phyloP scores from a whole-genome alignment of 2,888 invertebrate genomes.

The Schrankia costaestrigalis region DNA sequence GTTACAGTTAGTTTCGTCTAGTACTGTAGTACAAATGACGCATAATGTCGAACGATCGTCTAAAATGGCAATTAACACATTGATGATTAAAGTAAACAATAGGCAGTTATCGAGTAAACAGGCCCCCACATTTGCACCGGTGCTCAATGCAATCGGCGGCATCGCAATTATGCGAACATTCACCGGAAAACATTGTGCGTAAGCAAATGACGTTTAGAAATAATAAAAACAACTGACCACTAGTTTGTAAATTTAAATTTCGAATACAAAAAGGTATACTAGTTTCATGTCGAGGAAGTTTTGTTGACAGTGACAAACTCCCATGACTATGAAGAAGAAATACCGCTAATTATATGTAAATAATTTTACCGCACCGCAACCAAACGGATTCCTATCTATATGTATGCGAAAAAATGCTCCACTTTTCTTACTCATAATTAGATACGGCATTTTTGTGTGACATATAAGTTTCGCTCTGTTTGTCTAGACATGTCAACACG shows the following conservation, averaged over 20 bases:
- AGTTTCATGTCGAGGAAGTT: constrained; percentile 9
- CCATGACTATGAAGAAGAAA: constrained; percentile 7
- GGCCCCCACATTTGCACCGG: constrained; percentile 28
- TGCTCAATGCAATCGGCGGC: constrained; percentile 31
- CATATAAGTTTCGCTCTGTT: constrained; percentile 10
- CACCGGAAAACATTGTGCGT: constrained; percentile 37
- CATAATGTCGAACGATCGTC: constrained; percentile 20
- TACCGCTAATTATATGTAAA: constrained; percentile 1
- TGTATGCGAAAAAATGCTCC: constrained; percentile 3
- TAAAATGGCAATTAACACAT: constrained; percentile 32
- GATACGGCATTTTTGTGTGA: constrained; percentile 11
- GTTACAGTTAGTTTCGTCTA: constrained; percentile 8
- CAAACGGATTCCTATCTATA: constrained; percentile 2
- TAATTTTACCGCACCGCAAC: too few species aligned
- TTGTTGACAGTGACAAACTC: constrained; percentile 17
- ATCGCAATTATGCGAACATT: constrained; percentile 39
- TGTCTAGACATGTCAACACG: constrained; percentile 20
- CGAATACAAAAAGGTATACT: constrained; percentile 8
- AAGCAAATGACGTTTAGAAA: constrained; percentile 25
- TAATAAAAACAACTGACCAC: constrained; percentile 26
- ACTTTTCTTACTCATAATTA: constrained; percentile 9
- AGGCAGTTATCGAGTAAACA: constrained; percentile 34
- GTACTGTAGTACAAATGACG: constrained; percentile 13
- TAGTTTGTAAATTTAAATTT: constrained; percentile 20
- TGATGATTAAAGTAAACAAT: constrained; percentile 32